Base-by-base conservation (phyloP, 2,888 invertebrate species). In the Agapostemon virescens region DNA sequence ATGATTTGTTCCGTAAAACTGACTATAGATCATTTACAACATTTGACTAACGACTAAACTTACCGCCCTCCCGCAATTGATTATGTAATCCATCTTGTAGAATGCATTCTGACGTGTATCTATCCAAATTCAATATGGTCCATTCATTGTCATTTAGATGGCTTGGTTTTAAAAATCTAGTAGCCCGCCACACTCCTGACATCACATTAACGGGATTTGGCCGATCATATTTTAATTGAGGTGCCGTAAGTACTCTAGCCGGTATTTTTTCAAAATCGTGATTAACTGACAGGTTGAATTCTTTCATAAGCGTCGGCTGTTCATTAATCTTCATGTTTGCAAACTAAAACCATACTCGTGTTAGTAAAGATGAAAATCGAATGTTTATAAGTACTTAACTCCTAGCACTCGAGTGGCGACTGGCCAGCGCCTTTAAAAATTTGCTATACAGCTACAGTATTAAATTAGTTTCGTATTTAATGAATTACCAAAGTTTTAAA, bases 251-350 rank as follows among this genome's bases (percentile, higher is more conserved):
- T 4, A 98, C 94, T 80, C 98, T 95, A 0, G 97, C 98, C 0
- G 94, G 93, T 0, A 98, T 95, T 84, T 94, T 94, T 82, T 96
- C 95, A 93, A 99, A 98, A 58, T 95, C 92, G 38, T 94, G 93
- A 2, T 94, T 94, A 45, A 99, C 96, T 7, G 95, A 94, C 77
- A 99, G 93, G 1, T 97, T 98, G 93, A 99, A 99, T 85, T 96
- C 95, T 0, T 71, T 45, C 88, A 94, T 94, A 74, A 98, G 95
- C 84, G 94, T 94, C 0, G 94, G 92, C 90, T 93, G 91, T 0
- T 84, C 6, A 79, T 93, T 93, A 77, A 93, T 93, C 3, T 89
- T 80, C 20, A 93, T 91, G 23, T 77, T 77, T 0, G 68, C 36
- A 45, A 93, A 90, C 91, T 92, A 71, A 20, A 73, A 80, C 75